phyloP scores from a whole-genome alignment of 2,113 vertebrate species.

The Rhineura floridana region DNA sequence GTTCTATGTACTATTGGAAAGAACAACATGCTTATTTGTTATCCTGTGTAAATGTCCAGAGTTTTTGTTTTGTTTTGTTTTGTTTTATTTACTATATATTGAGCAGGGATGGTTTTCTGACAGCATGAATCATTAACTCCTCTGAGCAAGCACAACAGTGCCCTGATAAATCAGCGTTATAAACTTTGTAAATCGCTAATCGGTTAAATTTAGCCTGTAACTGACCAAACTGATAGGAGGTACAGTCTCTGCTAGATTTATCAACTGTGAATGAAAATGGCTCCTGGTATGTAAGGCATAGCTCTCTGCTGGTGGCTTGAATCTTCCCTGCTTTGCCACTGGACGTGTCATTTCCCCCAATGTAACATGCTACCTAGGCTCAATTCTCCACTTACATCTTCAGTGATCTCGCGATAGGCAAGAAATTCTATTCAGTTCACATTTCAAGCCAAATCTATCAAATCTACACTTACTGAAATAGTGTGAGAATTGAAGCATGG shows the following conservation, averaged over 20 bases:
- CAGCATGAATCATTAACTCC: neutral
- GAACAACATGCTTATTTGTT: neutral
- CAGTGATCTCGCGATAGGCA: too few relatives aligned
- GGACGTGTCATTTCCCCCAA: neutral
- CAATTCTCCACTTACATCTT: neutral
- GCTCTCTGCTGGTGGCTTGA: neutral
- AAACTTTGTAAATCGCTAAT: neutral
- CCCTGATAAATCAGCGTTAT: neutral
- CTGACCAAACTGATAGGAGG: accelerated
- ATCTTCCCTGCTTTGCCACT: neutral
- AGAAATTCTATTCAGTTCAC: too few relatives aligned
- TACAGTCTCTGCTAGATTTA: neutral
- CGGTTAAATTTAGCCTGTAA: neutral
- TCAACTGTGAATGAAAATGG: neutral
- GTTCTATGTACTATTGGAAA: accelerated
- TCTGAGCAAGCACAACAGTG: neutral
- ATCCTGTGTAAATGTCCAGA: neutral
- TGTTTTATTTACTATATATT: neutral
- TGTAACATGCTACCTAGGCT: neutral
- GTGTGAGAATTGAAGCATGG: too few relatives aligned
- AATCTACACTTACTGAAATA: too few relatives aligned
- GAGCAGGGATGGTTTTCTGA: neutral
- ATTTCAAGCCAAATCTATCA: too few relatives aligned
- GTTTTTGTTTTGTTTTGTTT: accelerated
- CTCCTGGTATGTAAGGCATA: neutral